Evolutionary conservation across 2,888 invertebrate genomes (phyloP).

Genomic region (Agonopterix heracliana): DNA sequence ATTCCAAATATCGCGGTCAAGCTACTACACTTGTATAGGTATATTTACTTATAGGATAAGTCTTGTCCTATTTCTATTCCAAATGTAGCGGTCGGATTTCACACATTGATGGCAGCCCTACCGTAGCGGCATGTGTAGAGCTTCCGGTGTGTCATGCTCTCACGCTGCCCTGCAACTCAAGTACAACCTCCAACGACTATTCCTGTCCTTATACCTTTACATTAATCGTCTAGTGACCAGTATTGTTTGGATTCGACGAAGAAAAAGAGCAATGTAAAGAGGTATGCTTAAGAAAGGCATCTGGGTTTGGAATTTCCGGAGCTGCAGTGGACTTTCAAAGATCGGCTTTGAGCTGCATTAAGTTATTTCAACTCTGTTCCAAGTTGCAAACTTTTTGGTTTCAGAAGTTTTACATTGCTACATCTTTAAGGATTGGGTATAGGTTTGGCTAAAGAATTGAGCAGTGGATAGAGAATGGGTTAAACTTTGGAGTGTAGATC

Average conservation of each 20-base stretch:
- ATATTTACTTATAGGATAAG: too few species aligned
- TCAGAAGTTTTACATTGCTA: not conserved
- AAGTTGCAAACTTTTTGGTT: not conserved
- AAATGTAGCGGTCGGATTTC: too few species aligned
- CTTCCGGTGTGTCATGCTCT: constrained; percentile 34
- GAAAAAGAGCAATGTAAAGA: constrained; percentile 12
- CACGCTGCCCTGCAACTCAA: constrained; percentile 21
- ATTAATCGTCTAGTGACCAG: constrained; percentile 2
- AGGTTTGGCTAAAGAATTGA: not conserved
- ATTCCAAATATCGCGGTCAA: too few species aligned
- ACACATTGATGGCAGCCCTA: not conserved
- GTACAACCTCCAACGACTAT: constrained; percentile 6
- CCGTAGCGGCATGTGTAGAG: not conserved
- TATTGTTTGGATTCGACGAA: constrained; percentile 10
- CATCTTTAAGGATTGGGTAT: not conserved
- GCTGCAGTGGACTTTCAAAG: constrained; percentile 7
- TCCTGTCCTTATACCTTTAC: constrained; percentile 15
- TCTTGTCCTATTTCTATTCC: too few species aligned
- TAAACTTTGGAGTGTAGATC: not conserved
- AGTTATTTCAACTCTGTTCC: not conserved
- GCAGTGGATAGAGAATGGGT: not conserved
- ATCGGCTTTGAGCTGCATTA: constrained; percentile 2
- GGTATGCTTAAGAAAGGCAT: constrained; percentile 6
- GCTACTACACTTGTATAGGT: too few species aligned
- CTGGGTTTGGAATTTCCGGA: constrained; percentile 34